Evolutionary conservation across 2,888 invertebrate genomes (phyloP).

Genomic region (Pasiphila rectangulata): DNA sequence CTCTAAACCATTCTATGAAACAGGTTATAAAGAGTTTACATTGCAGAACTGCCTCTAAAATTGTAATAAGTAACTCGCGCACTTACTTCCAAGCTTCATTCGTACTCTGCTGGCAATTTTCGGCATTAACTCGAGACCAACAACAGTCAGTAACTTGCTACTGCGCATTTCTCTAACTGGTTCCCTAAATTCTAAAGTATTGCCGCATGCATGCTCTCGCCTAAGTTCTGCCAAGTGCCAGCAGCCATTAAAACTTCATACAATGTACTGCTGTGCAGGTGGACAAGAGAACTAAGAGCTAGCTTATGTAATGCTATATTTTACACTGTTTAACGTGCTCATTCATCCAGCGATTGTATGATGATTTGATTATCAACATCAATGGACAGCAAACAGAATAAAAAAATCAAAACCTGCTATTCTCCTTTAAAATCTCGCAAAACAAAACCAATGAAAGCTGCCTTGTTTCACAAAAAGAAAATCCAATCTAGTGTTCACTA

Average conservation of each 20-base stretch:
- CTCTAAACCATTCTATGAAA: no score
- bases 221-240: slow-evolving; percentile 42
- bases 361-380: no score
- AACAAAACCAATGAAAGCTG: not conserved
- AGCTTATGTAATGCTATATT: not conserved
- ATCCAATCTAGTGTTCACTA: not conserved
- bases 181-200: slow-evolving; percentile 15
- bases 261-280: slow-evolving; percentile 20
- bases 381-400: no score
- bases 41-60: not conserved
- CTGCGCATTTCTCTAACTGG: slow-evolving; percentile 23
- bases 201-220: slow-evolving; percentile 27
- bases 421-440: no score
- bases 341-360: not conserved
- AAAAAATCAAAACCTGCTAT: no score
- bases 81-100: slow-evolving; percentile 7
- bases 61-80: slow-evolving; percentile 5
- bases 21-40: no score
- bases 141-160: slow-evolving; percentile 23
- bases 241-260: slow-evolving; percentile 60
- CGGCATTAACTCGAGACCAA: slow-evolving; percentile 24
- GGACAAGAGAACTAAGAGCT: slow-evolving; percentile 10
- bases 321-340: not conserved
- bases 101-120: slow-evolving; percentile 17
- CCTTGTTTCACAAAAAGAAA: not conserved